These are phyloP conservation scores for Peromyscus californicus DNA, from an alignment of 2,113 vertebrate genomes.

Conservation along the genomic window DNA sequence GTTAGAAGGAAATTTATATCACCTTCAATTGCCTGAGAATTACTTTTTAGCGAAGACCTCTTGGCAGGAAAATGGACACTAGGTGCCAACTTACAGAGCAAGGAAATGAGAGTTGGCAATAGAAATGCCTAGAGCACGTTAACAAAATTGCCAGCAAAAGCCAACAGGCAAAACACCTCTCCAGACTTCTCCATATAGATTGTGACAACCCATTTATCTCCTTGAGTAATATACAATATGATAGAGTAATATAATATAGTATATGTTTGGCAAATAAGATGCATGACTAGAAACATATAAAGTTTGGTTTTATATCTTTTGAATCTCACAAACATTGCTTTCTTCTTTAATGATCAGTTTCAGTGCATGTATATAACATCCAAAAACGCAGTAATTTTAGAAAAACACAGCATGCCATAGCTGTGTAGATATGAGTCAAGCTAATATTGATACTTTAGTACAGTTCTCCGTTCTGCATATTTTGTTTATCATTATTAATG, in stretches of 20 bases:
- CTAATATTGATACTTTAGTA: background rate
- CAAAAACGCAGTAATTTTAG: slow-evolving; percentile 5
- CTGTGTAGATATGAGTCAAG: background rate
- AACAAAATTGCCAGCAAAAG: slow-evolving; percentile 61
- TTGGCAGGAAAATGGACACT: slow-evolving; percentile 51
- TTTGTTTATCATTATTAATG: background rate
- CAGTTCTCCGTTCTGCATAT: background rate
- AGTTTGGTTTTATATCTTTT: slow-evolving; percentile 13
- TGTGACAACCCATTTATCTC: slow-evolving; percentile 59
- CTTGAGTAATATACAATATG: slow-evolving; percentile 50
- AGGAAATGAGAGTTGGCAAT: slow-evolving; percentile 69
- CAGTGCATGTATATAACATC: background rate
- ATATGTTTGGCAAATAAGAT: slow-evolving; percentile 73
- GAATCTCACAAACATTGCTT: slow-evolving; percentile 23
- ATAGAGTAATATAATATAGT: background rate
- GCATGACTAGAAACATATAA: slow-evolving; percentile 26
- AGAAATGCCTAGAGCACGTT: slow-evolving; percentile 34
- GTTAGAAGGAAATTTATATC: slow-evolving; percentile 59
- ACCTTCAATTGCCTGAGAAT: slow-evolving; percentile 59
- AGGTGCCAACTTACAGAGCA: slow-evolving; percentile 66
- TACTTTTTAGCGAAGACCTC: slow-evolving; percentile 68
- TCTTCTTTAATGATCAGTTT: background rate
- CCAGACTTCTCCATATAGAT: slow-evolving; percentile 21
- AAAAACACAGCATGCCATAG: background rate
- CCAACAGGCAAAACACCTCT: background rate